Conservation (phyloP, 2,888 invertebrate species). For the Calephelis perditalis region DNA sequence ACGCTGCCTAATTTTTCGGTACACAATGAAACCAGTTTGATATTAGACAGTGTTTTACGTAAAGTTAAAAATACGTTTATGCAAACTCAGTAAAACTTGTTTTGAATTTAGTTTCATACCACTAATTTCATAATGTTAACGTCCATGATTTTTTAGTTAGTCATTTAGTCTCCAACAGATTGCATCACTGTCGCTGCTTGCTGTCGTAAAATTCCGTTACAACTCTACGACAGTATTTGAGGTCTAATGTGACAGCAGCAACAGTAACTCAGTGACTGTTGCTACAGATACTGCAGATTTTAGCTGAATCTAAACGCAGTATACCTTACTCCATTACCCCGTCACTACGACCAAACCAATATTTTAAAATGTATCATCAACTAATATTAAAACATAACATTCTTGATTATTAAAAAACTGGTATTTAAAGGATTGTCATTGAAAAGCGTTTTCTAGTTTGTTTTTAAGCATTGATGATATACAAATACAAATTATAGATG, state of each 20-base stretch:
- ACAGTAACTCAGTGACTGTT: conserved; percentile 1
- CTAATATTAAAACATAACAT: background rate
- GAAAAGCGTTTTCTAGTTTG: background rate
- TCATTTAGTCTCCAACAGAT: background rate
- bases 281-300: background rate
- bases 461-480: no score
- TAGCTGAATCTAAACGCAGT: background rate
- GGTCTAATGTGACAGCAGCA: background rate
- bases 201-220: conserved; percentile 7
- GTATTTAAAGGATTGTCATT: conserved; percentile 47
- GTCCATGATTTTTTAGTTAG: conserved; percentile 8
- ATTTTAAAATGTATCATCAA: background rate
- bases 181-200: background rate
- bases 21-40: no score
- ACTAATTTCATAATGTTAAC: no score
- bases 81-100: no score
- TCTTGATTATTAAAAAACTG: conserved; percentile 18
- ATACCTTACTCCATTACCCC: background rate
- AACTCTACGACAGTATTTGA: background rate
- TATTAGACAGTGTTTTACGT: no score
- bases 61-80: no score
- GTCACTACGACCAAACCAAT: background rate
- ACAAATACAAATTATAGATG: no score
- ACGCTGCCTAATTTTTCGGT: no score
- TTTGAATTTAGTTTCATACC: no score